Percentiles rank a stretch among this genome's conserved stretches.
phyloP scores from a whole-genome alignment of 2,797 vertebrate genomes.

The Chelon auratus region DNA sequence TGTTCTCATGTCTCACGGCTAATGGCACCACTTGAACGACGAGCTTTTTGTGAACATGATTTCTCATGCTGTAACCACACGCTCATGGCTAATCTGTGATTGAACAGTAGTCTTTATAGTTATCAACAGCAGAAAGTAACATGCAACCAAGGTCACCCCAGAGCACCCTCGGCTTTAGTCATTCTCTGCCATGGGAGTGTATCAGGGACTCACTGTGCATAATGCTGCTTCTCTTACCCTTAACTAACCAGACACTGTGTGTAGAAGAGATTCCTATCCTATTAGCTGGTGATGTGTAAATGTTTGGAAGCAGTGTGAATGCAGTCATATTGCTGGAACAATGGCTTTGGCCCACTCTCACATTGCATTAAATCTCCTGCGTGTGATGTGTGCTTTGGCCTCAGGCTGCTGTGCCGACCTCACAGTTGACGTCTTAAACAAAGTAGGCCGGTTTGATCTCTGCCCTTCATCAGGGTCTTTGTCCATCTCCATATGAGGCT shows the following conservation, averaged over 20 bases:
- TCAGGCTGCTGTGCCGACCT: slow-evolving; percentile 48
- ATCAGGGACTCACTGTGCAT: neutral
- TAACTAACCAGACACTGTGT: slow-evolving; percentile 7
- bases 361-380: slow-evolving; percentile 46
- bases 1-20: no score
- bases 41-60: no score
- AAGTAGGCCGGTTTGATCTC: slow-evolving; percentile 67
- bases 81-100: no score
- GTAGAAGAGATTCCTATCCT: slow-evolving; percentile 8
- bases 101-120: no score
- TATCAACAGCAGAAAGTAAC: neutral
- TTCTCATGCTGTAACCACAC: no score
- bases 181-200: neutral
- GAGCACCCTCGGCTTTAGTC: neutral
- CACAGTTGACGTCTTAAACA: slow-evolving; percentile 56
- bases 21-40: no score
- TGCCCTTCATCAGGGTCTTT: slow-evolving; percentile 69
- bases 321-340: slow-evolving; percentile 30
- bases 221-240: neutral
- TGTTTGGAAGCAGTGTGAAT: slow-evolving; percentile 26
- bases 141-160: neutral
- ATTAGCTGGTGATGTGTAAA: slow-evolving; percentile 36
- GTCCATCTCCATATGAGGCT: slow-evolving; percentile 65
- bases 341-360: slow-evolving; percentile 18
- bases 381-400: slow-evolving; percentile 44